Evolutionary conservation across 1,140 invertebrate genomes (phyloP), one percentile per base, ranked within the genome.

Genomic region (Liolophura sinensis): DNA sequence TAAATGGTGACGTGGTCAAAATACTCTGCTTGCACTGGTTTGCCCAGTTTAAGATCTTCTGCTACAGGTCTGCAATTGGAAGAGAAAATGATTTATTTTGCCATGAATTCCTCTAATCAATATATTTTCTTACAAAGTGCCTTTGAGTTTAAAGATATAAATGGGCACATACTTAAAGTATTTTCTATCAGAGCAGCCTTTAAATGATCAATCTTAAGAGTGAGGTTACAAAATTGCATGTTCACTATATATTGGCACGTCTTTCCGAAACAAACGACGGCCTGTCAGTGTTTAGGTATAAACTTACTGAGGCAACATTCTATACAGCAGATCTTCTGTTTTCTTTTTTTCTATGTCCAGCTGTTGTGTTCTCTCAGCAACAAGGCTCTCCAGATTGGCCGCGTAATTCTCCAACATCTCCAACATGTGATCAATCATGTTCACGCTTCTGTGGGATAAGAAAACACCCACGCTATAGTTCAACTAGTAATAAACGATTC

Each of bases 341-440:
- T 95, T 95, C 84, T 93, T 93, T 84, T 94, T 93, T 84, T 96
- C 94, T 85, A 93, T 90, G 76, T 95, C 93, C 67, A 95, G 84
- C 78, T 96, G 93, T 72, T 95, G 93, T 3, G 94, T 96, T 68
- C 93, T 86, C 76, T 96, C 93, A 22, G 91, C 88, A 71, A 96
- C 94, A 22, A 96, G 82, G 75, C 95, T 93, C 81, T 96, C 93
- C 77, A 96, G 85, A 87, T 96, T 95, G 83, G 95, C 95, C 20
- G 93, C 94, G 82, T 96, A 96, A 79, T 95, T 95, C 82, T 96
- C 94, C 64, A 96, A 83, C 92, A 95, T 95, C 87, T 94, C 92
- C 76, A 95, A 94, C 93, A 96, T 96, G 24, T 93, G 95, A 82
- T 96, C 94, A 18, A 96, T 93, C 79, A 96, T 94, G 78, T 95